Percentiles rank a stretch among this genome's conserved stretches.
These are phyloP conservation scores for Gnathonemus longibarbis DNA, from an alignment of 2,113 vertebrate genomes.

Conservation along the genomic window DNA sequence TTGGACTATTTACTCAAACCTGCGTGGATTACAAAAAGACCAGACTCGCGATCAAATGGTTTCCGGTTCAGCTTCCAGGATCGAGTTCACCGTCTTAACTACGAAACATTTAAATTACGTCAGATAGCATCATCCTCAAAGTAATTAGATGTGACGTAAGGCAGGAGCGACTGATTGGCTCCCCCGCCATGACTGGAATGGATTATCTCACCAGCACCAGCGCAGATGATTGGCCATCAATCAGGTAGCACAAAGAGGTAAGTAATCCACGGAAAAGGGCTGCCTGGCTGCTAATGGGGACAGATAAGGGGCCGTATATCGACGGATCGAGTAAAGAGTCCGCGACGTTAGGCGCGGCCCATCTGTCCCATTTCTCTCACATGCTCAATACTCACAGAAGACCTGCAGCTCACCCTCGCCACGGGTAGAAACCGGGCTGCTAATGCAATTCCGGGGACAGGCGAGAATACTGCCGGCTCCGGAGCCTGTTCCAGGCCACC, in stretches of 20 bases:
- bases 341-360: neutral
- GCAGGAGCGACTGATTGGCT: neutral
- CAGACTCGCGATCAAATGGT: neutral
- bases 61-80: neutral
- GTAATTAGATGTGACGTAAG: neutral
- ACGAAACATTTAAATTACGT: neutral
- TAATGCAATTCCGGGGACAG: neutral
- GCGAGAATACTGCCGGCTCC: neutral
- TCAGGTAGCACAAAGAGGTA: conserved; percentile 19
- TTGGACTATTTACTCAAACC: neutral
- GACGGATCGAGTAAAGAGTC: neutral
- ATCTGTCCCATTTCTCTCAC: neutral
- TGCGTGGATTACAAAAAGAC: neutral
- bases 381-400: neutral
- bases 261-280: neutral
- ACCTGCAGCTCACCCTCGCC: neutral
- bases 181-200: neutral
- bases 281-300: conserved; percentile 12
- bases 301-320: conserved; percentile 16
- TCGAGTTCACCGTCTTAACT: neutral
- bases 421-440: neutral
- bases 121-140: neutral
- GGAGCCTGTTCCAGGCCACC: neutral
- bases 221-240: conserved; percentile 2
- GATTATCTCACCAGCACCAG: conserved; percentile 22